A percentile compares a stretch with the other conserved stretches of the same genome.
phyloP scores from a whole-genome alignment of 2,888 invertebrate genomes.

The Cabera pusaria region DNA sequence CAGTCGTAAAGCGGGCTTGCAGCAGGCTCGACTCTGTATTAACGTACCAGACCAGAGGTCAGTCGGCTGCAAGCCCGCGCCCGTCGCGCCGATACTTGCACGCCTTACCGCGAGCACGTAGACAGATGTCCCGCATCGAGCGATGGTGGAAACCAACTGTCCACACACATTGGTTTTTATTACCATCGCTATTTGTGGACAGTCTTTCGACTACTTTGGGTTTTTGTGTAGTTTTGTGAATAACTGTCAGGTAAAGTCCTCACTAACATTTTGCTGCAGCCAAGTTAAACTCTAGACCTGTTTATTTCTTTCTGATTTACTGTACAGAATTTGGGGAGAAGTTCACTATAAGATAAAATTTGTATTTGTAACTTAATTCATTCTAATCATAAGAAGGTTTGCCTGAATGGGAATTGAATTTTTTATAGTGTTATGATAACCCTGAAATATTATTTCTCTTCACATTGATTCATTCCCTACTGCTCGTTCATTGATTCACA shows the following conservation, averaged over 20 bases:
- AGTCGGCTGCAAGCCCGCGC: constrained; percentile 60
- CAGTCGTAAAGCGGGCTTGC: constrained; percentile 55
- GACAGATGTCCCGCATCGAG: constrained; percentile 66
- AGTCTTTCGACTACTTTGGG: constrained; percentile 52
- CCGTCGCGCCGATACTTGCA: constrained; percentile 45
- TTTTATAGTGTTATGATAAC: too few species aligned
- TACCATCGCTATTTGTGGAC: constrained; percentile 78
- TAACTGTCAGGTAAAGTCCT: constrained; percentile 36
- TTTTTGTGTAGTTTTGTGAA: constrained; percentile 31
- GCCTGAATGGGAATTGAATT: too few species aligned
- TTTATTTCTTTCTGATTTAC: too few species aligned
- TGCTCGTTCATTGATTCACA: too few species aligned
- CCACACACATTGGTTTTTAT: constrained; percentile 72
- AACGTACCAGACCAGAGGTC: constrained; percentile 54
- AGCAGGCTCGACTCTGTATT: constrained; percentile 63
- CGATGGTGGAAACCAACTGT: constrained; percentile 80
- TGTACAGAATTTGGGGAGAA: not conserved
- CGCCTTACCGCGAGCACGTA: constrained; percentile 47
- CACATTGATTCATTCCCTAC: too few species aligned
- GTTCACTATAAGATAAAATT: too few species aligned
- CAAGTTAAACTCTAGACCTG: too few species aligned
- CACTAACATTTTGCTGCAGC: constrained; percentile 11
- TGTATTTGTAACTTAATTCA: too few species aligned
- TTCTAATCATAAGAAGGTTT: too few species aligned
- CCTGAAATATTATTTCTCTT: too few species aligned